Conservation (phyloP, 2,888 invertebrate species). For the Zaprionus bogoriensis region DNA sequence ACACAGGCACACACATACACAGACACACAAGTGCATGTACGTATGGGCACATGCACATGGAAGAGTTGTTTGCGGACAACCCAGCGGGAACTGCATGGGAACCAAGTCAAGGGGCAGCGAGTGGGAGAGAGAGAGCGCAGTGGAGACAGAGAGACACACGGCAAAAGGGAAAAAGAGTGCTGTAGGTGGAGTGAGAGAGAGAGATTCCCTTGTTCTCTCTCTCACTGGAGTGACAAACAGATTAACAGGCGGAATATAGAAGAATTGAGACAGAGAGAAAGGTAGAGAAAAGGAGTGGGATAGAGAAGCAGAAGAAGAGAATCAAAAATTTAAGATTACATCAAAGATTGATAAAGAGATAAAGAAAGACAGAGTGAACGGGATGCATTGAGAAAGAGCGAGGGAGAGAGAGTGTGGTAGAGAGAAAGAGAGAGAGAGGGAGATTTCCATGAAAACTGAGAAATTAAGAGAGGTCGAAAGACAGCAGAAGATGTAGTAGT, state of each 20-base stretch:
- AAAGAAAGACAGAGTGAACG: not conserved
- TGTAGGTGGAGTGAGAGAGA: not conserved
- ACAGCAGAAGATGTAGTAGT: not conserved
- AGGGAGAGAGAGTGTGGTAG: not conserved
- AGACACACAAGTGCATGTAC: slow-evolving; percentile 7
- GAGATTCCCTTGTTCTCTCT: too few relatives aligned
- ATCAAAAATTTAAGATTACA: too few relatives aligned
- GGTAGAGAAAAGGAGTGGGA: not conserved
- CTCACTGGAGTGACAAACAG: too few relatives aligned
- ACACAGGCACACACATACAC: slow-evolving; percentile 8
- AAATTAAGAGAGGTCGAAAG: not conserved
- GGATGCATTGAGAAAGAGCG: not conserved
- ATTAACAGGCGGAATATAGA: too few relatives aligned
- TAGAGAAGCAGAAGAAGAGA: not conserved
- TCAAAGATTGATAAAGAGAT: too few relatives aligned
- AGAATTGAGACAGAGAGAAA: too few relatives aligned
- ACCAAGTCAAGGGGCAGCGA: too few relatives aligned
- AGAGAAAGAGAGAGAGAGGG: not conserved
- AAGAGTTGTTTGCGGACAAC: slow-evolving; percentile 6
- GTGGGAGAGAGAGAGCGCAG: not conserved
- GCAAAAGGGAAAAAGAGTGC: not conserved
- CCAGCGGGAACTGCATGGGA: slow-evolving; percentile 28
- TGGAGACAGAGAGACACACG: not conserved
- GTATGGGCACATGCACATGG: slow-evolving; percentile 1
- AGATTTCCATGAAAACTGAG: not conserved